Evolutionary conservation across 2,113 vertebrate genomes (phyloP).

Genomic region (Taurulus bubalis): DNA sequence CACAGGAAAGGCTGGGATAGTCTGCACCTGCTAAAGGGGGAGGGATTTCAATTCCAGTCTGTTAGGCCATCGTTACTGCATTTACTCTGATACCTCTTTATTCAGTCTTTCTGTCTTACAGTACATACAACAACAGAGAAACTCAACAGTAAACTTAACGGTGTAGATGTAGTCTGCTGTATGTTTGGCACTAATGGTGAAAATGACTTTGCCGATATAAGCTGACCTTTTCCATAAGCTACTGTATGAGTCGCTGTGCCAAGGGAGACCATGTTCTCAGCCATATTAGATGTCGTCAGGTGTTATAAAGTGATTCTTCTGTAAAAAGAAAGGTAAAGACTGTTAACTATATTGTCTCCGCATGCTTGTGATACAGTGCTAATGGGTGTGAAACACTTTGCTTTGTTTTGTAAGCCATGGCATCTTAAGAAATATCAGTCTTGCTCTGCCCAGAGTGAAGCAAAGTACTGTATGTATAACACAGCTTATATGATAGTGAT

Average conservation of each 20-base stretch:
- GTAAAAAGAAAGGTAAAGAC: slow-evolving; percentile 49
- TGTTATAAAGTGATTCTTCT: slow-evolving; percentile 32
- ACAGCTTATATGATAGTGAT: slow-evolving; percentile 33
- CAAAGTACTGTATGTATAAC: slow-evolving; percentile 49
- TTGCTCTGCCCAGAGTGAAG: slow-evolving; percentile 45
- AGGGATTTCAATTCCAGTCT: slow-evolving; percentile 66
- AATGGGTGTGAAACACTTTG: slow-evolving; percentile 48
- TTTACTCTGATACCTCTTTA: slow-evolving; percentile 79
- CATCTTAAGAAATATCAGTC: slow-evolving; percentile 66
- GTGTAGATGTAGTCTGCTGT: slow-evolving; percentile 67
- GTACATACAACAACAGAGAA: slow-evolving; percentile 65
- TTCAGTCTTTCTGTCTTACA: slow-evolving; percentile 77
- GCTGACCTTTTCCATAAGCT: slow-evolving; percentile 78
- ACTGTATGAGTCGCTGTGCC: slow-evolving; percentile 68
- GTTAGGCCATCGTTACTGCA: slow-evolving; percentile 72
- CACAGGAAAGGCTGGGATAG: slow-evolving; percentile 63
- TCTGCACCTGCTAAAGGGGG: slow-evolving; percentile 75
- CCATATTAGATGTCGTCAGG: slow-evolving; percentile 44
- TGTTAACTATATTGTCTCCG: slow-evolving; percentile 67
- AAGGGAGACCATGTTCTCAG: slow-evolving; percentile 66
- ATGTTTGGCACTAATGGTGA: slow-evolving; percentile 42
- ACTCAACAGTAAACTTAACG: slow-evolving; percentile 62
- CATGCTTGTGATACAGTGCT: slow-evolving; percentile 73
- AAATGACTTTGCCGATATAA: slow-evolving; percentile 72
- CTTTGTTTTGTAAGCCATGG: slow-evolving; percentile 44